Conservation (phyloP, 1,140 invertebrate species). For the Magallana angulata region DNA sequence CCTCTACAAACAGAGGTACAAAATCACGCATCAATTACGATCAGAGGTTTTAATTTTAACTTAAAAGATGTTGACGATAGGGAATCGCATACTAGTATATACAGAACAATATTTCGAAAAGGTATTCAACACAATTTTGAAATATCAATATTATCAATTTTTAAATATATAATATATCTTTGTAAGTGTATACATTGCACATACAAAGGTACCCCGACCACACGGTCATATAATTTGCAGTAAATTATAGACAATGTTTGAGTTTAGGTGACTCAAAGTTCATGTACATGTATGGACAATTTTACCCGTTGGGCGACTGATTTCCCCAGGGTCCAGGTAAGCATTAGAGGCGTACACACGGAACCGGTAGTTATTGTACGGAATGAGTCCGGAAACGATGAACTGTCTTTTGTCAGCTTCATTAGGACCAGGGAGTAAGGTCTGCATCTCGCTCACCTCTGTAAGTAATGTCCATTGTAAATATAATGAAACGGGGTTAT, state of each 20-base stretch:
- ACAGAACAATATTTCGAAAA: too few relatives aligned
- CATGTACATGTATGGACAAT: neutral
- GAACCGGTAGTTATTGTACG: conserved; percentile 95
- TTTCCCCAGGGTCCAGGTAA: conserved; percentile 87
- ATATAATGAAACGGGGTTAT: too few relatives aligned
- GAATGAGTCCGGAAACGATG: conserved; percentile 82
- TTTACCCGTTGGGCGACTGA: conserved; percentile 79
- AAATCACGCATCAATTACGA: too few relatives aligned
- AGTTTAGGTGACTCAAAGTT: neutral
- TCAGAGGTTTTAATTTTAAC: too few relatives aligned
- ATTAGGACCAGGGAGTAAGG: neutral
- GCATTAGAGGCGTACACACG: conserved; percentile 91
- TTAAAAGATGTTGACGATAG: too few relatives aligned
- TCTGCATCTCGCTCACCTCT: conserved; percentile 46
- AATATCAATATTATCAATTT: too few relatives aligned
- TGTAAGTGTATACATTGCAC: too few relatives aligned
- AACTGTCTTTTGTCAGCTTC: conserved; percentile 36
- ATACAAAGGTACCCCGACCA: too few relatives aligned
- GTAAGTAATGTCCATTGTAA: neutral
- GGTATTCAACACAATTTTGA: too few relatives aligned
- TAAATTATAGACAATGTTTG: neutral
- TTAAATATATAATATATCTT: too few relatives aligned
- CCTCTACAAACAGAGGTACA: conserved; percentile 40
- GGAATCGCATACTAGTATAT: too few relatives aligned
- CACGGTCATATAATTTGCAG: neutral